Conservation (phyloP, 2,888 invertebrate genomes). For the Sarcophaga caerulescens region DNA sequence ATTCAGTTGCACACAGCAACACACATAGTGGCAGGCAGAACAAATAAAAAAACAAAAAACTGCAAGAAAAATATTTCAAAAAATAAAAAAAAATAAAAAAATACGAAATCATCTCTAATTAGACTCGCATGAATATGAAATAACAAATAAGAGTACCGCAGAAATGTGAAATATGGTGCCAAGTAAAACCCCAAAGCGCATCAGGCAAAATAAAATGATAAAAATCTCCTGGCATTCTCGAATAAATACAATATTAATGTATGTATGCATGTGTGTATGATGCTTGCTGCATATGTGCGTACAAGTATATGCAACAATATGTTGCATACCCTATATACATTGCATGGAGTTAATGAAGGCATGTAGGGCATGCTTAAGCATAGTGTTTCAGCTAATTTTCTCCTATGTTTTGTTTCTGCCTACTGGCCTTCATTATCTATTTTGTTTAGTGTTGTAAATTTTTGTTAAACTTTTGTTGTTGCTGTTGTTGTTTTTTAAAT, state of each 20-base stretch:
- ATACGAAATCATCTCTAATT: conserved; percentile 7
- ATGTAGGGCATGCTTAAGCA: not conserved
- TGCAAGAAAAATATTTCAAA: conserved; percentile 12
- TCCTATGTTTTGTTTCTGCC: too few species aligned
- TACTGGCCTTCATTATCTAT: too few species aligned
- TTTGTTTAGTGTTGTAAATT: too few species aligned
- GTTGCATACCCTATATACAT: not conserved
- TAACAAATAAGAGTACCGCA: not conserved
- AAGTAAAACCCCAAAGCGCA: conserved; percentile 23
- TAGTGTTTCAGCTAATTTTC: too few species aligned
- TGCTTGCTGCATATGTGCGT: too few species aligned
- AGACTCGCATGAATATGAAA: conserved; percentile 33
- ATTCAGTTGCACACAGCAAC: conserved; percentile 17
- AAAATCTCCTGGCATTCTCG: conserved; percentile 8
- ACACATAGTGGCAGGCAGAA: not conserved
- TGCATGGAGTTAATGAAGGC: too few species aligned
- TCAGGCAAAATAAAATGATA: conserved; percentile 15
- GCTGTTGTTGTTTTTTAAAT: too few species aligned
- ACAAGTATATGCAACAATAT: not conserved
- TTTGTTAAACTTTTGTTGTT: too few species aligned
- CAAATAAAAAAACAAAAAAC: not conserved
- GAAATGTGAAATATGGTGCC: conserved; percentile 25
- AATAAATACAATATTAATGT: not conserved
- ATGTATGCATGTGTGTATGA: not conserved
- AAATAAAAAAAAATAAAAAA: conserved; percentile 5